Percentiles rank a stretch among this genome's conserved stretches.
Evolutionary conservation across 2,113 vertebrate species (phyloP).

Genomic region (Leucopsar rothschildi): DNA sequence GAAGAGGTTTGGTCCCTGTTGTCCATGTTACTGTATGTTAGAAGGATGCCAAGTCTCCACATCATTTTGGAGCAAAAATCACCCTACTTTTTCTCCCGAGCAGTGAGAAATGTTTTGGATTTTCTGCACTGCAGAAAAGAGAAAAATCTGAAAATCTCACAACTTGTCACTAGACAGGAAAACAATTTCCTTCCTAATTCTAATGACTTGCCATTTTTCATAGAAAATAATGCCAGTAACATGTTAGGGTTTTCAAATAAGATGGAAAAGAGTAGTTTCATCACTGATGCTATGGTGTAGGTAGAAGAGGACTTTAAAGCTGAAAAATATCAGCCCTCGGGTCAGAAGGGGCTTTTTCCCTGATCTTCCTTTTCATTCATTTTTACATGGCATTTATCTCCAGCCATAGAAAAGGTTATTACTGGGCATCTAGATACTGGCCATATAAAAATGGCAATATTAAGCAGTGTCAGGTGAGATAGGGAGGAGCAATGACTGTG

Average conservation of each 20-base stretch:
- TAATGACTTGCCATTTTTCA: slow-evolving; percentile 30
- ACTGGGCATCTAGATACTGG: not conserved
- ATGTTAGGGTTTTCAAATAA: slow-evolving; percentile 48
- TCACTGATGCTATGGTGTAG: slow-evolving; percentile 24
- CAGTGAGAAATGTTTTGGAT: not conserved
- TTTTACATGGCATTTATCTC: slow-evolving; percentile 56
- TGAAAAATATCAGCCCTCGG: slow-evolving; percentile 58
- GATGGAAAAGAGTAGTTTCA: slow-evolving; percentile 49
- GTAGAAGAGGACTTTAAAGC: slow-evolving; percentile 49
- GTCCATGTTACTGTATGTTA: not conserved
- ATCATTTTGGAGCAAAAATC: not conserved
- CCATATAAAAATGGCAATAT: slow-evolving; percentile 23
- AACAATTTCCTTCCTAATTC: slow-evolving; percentile 33
- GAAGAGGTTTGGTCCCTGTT: not conserved
- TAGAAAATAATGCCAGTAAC: slow-evolving; percentile 32
- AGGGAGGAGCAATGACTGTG: slow-evolving; percentile 11
- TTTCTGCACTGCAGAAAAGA: not conserved
- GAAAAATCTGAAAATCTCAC: slow-evolving; percentile 19
- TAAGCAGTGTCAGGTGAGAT: not conserved
- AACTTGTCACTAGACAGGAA: not conserved
- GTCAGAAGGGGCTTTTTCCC: slow-evolving; percentile 50
- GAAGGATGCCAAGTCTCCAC: not conserved
- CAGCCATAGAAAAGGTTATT: slow-evolving; percentile 33
- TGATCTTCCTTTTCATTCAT: slow-evolving; percentile 57
- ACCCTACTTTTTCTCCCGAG: not conserved